These are phyloP conservation scores for Craniophora ligustri DNA, from an alignment of 2,888 invertebrate species.

Conservation along the genomic window DNA sequence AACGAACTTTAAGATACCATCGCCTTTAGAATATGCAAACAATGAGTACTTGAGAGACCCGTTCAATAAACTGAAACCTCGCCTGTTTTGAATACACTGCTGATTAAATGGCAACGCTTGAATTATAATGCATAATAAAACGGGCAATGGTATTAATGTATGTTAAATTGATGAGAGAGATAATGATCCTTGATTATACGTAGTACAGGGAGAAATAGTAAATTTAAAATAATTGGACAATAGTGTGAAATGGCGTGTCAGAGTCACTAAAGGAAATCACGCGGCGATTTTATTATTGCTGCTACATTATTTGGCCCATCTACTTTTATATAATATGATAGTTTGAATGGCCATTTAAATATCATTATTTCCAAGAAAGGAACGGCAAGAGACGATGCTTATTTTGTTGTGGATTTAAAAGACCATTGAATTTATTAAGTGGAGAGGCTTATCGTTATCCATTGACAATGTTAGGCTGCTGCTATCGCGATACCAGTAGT, in stretches of 20 bases:
- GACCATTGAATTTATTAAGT: slow-evolving; percentile 7
- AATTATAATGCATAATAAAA: slow-evolving; percentile 50
- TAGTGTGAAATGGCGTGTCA: slow-evolving; percentile 51
- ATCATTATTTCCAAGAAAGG: slow-evolving; percentile 18
- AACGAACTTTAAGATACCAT: slow-evolving; percentile 48
- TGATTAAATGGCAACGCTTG: slow-evolving; percentile 55
- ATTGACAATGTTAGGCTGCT: no score
- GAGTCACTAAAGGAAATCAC: slow-evolving; percentile 47
- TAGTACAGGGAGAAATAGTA: slow-evolving; percentile 45
- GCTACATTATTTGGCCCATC: slow-evolving; percentile 34
- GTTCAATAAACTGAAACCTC: slow-evolving; percentile 52
- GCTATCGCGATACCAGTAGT: no score
- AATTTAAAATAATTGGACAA: slow-evolving; percentile 58
- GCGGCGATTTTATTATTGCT: slow-evolving; percentile 45
- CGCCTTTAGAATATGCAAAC: slow-evolving; percentile 63
- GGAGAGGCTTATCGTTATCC: no score
- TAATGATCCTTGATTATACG: slow-evolving; percentile 33
- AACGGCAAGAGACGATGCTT: slow-evolving; percentile 15
- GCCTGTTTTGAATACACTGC: slow-evolving; percentile 60
- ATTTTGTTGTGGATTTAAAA: slow-evolving; percentile 21
- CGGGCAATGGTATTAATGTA: slow-evolving; percentile 41
- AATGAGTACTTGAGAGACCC: slow-evolving; percentile 55
- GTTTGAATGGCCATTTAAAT: slow-evolving; percentile 44
- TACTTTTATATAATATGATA: slow-evolving; percentile 32
- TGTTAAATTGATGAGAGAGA: slow-evolving; percentile 25